Base-by-base conservation (phyloP, 2,888 invertebrate species). In the Agrotis ipsilon region DNA sequence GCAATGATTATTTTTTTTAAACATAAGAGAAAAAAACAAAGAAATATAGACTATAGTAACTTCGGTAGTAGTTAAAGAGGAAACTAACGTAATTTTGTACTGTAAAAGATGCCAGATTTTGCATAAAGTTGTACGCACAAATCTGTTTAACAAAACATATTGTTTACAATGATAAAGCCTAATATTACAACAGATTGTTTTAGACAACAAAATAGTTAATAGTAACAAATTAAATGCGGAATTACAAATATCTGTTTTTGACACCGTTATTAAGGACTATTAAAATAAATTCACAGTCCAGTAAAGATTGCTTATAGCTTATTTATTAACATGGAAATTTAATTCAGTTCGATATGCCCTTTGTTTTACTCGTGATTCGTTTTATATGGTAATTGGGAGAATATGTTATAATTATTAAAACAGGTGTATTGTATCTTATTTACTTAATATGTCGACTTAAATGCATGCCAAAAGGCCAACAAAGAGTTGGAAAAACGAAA, bases 241-340 rank as follows among this genome's bases (percentile, higher is more conserved):
- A 43, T 14, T 45, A 18, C 13, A 0, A n/a, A 18, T n/a, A n/a
- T 32, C 45, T 68, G 68, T 24, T 45, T 49, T 24, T 72, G 69
- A 48, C 43, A n/a, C n/a, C 18, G 1, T 39, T 14, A 24, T 52
- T 13, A 9, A 58, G 39, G 13, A 27, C 43, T 61, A 57, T 71
- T 62, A 71, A 78, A 72, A 60, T 60, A 45, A 32, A 66, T 66
- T 73, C 14, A 49, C 57, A 48, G 51, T 39, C 27, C 61, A 79
- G 51, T 48, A 52, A 76, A 49, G 32, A 73, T 63, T 78, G 72
- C 46, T 63, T 63, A 52, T 24, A 49, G 51, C 19, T 60, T 60
- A 61, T 73, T 60, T 79, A 79, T 76, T 78, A 52, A 75, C 48
- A 45, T 73, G 75, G 14, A 78, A 76, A 73, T 73, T 72, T 66